A percentile compares a stretch with the other conserved stretches of the same genome.
These are phyloP conservation scores for Eriocheir sinensis DNA, from an alignment of 1,140 invertebrate species.

Conservation along the genomic window DNA sequence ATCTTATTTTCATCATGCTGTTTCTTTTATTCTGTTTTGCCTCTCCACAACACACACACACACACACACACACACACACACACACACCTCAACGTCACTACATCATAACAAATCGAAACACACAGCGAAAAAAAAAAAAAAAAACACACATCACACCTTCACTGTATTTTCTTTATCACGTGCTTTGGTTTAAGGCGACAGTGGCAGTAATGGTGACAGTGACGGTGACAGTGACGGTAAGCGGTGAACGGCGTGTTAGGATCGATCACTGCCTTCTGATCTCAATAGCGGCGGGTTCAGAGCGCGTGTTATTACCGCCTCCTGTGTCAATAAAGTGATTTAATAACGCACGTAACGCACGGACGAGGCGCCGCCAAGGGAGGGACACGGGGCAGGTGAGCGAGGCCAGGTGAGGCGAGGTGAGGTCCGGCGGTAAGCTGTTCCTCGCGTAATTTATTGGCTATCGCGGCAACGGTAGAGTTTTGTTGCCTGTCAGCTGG, in stretches of 20 bases:
- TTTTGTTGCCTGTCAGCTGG: neutral
- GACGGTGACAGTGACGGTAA: too few species aligned
- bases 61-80: conserved; percentile 22
- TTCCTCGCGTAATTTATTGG: neutral
- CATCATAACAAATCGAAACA: too few species aligned
- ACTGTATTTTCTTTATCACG: too few species aligned
- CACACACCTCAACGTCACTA: too few species aligned
- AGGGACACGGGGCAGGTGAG: neutral
- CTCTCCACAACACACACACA: neutral
- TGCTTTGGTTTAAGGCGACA: too few species aligned
- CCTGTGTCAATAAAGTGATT: neutral
- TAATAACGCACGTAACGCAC: neutral
- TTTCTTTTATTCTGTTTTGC: too few species aligned
- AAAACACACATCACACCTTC: too few species aligned
- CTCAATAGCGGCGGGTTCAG: neutral
- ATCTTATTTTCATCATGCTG: too few species aligned
- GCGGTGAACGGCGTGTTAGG: too few species aligned
- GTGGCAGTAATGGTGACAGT: neutral
- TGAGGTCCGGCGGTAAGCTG: neutral
- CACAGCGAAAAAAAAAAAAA: too few species aligned
- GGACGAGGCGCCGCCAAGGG: neutral
- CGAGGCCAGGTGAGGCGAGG: neutral
- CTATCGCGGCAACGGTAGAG: neutral
- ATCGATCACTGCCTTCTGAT: neutral
- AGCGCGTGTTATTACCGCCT: neutral